A percentile compares a stretch with the other conserved stretches of the same genome.
Conservation (phyloP, 2,888 invertebrate species). For the Ischnus inquisitorius region DNA sequence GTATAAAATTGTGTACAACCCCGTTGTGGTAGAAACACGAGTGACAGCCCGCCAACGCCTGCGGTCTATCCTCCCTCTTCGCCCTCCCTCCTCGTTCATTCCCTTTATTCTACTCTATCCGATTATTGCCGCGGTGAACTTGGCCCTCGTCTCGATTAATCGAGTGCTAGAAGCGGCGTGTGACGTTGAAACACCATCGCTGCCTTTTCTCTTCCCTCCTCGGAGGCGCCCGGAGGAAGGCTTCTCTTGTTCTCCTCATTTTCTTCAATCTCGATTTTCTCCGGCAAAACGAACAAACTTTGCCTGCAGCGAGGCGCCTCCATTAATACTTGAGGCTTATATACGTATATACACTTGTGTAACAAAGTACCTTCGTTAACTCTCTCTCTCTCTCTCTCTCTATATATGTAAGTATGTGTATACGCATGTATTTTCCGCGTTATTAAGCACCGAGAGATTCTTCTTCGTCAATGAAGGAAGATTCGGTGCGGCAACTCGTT, state of each 20-base stretch:
- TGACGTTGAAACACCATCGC: slow-evolving; percentile 1
- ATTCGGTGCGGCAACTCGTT: too few species aligned
- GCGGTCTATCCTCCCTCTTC: slow-evolving; percentile 22
- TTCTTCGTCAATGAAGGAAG: background rate
- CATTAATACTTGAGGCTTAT: slow-evolving; percentile 9
- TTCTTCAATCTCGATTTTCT: slow-evolving; percentile 42
- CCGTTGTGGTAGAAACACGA: slow-evolving; percentile 31
- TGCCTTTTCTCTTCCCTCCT: background rate
- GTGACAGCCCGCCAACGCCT: slow-evolving; percentile 34
- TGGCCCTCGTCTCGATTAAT: slow-evolving; percentile 45
- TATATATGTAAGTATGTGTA: too few species aligned
- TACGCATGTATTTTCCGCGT: too few species aligned
- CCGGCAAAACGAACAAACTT: slow-evolving; percentile 40
- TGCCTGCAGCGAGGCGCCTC: slow-evolving; percentile 23
- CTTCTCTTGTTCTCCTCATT: background rate
- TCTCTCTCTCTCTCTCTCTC: too few species aligned
- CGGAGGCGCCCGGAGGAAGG: background rate
- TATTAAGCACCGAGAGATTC: too few species aligned
- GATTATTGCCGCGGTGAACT: slow-evolving; percentile 49
- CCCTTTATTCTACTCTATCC: slow-evolving; percentile 27
- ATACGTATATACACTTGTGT: too few species aligned
- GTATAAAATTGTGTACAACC: slow-evolving; percentile 22
- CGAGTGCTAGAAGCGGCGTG: slow-evolving; percentile 29
- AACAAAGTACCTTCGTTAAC: too few species aligned
- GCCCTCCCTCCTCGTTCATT: background rate